Percentiles rank a stretch among this genome's conserved stretches.
Conservation (phyloP, 2,113 vertebrate species). For the Cnemophilus loriae region DNA sequence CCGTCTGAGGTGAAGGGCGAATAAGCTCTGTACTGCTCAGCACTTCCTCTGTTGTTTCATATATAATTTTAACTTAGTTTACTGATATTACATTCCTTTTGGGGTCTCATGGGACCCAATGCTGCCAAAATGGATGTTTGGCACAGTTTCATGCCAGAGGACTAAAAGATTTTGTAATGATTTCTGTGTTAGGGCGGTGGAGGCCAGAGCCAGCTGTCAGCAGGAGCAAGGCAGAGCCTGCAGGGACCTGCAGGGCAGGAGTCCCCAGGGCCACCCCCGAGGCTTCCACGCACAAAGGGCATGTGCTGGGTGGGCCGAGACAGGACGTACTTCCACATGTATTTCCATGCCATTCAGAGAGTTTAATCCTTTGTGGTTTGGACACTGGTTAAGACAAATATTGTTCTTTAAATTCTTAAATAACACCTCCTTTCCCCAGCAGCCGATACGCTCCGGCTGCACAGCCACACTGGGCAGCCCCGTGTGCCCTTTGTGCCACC, state of each 20-base stretch:
- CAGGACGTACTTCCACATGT: fast-evolving
- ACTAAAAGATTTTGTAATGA: background rate
- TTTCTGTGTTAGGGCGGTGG: background rate
- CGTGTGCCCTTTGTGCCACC: background rate
- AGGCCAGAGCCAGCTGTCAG: background rate
- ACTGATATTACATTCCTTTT: background rate
- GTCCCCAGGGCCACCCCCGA: background rate
- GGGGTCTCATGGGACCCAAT: background rate
- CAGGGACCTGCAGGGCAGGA: background rate
- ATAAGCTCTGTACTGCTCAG: background rate
- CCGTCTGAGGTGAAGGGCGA: background rate
- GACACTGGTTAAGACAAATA: background rate
- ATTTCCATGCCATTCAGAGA: background rate
- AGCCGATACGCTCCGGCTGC: background rate
- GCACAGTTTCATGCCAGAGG: background rate
- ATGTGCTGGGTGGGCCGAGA: fast-evolving
- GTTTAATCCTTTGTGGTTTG: background rate
- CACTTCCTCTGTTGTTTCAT: background rate
- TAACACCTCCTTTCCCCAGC: background rate
- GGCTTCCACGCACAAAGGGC: background rate
- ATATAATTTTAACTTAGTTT: background rate
- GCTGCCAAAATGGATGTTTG: background rate
- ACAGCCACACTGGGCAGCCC: fast-evolving
- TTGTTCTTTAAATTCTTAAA: background rate
- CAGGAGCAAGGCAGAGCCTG: background rate